These are phyloP conservation scores for Elmis aenea DNA, from an alignment of 2,888 invertebrate species.

Conservation along the genomic window DNA sequence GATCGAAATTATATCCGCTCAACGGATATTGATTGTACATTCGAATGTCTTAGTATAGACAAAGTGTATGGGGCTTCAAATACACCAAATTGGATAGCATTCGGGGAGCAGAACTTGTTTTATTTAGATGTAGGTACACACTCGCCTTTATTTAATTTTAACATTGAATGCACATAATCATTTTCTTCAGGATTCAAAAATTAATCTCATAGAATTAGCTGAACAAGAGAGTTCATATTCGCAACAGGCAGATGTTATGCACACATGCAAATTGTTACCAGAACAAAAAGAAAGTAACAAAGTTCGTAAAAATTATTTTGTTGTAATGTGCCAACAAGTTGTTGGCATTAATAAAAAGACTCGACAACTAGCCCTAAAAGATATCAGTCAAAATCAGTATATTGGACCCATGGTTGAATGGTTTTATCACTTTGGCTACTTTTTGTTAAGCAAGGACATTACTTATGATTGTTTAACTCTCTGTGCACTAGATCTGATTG, in stretches of 20 bases:
- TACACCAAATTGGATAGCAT: slow-evolving; percentile 37
- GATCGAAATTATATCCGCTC: slow-evolving; percentile 37
- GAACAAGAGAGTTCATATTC: slow-evolving; percentile 31
- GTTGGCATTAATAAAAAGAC: slow-evolving; percentile 51
- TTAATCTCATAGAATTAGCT: slow-evolving; percentile 33
- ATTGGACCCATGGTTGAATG: slow-evolving; percentile 59
- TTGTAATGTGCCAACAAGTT: slow-evolving; percentile 46
- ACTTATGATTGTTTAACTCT: slow-evolving; percentile 41
- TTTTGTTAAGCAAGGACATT: slow-evolving; percentile 55
- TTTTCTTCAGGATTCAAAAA: slow-evolving; percentile 22
- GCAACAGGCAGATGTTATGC: slow-evolving; percentile 35
- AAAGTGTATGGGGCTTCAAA: slow-evolving; percentile 39
- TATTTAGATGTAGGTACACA: slow-evolving; percentile 38
- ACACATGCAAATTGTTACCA: slow-evolving; percentile 37
- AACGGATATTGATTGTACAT: slow-evolving; percentile 39
- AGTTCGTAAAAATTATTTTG: slow-evolving; percentile 37
- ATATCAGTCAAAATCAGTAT: slow-evolving; percentile 53
- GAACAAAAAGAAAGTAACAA: slow-evolving; percentile 31
- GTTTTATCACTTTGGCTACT: slow-evolving; percentile 55
- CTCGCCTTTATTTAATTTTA: background rate
- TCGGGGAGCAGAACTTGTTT: slow-evolving; percentile 35
- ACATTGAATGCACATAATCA: background rate
- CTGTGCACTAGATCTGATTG: slow-evolving; percentile 52
- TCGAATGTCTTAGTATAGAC: slow-evolving; percentile 37
- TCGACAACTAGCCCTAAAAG: slow-evolving; percentile 52